Evolutionary conservation across 1,140 invertebrate species (phyloP), one percentile per base, ranked within the genome.

Genomic region (Campoletis sonorensis): DNA sequence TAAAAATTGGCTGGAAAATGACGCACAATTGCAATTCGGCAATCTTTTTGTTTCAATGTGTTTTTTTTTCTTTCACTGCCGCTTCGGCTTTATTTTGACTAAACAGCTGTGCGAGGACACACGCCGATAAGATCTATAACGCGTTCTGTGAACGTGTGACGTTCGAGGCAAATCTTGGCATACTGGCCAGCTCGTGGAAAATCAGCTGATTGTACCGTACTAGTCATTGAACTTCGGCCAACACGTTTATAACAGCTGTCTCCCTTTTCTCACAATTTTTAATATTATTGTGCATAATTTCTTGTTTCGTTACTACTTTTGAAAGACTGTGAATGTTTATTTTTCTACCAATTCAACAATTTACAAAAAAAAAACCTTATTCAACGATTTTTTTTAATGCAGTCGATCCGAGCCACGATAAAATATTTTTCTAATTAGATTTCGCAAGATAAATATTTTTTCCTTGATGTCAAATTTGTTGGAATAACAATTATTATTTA

Each of bases 141-240:
- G 30, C 10, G 49, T 51, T n/a, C 5, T n/a, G 51, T 54, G n/a
- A 54, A n/a, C 51, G 51, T 21, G 51, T n/a, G 18, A 21, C 51
- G 18, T 54, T n/a, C n/a, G 16, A 54, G 51, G 51, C 51, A 4
- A 18, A 21, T n/a, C 51, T 54, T 54, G 51, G 51, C 51, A 54
- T 8, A 54, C 51, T 54, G 51, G 18, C 51, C 16, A 54, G 51
- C 51, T 54, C 51, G 51, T 54, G 51, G 51, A 18, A 21, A 54
- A 54, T n/a, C 51, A 54, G 51, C 51, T 54, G 51, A 54, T 54
- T 54, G 51, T 54, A 54, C 51, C 51, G 18, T 54, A 18, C 51
- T 54, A 54, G 51, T n/a, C 51, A 54, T 54, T 54, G 51, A 54
- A 54, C 51, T 21, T 54, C 51, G 18, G 16, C 51, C 51, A 54